These are phyloP conservation scores for Trichonephila inaurata DNA, from an alignment of 1,140 invertebrate genomes.

Conservation along the genomic window DNA sequence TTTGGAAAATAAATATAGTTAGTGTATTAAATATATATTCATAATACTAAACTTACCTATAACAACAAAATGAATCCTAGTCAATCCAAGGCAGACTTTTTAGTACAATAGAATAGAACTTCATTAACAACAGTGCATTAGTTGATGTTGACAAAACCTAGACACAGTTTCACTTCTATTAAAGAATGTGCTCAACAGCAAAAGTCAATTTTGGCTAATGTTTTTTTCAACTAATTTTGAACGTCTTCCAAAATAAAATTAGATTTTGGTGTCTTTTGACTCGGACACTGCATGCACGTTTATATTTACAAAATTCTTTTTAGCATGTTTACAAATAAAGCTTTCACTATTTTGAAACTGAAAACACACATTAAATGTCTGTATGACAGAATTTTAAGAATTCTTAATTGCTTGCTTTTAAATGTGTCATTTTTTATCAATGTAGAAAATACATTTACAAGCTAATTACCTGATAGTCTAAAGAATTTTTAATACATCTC, in stretches of 20 bases:
- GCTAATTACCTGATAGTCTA: no score
- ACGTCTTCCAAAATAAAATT: constrained; percentile 46
- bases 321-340: constrained; percentile 8
- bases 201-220: constrained; percentile 34
- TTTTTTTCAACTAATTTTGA: constrained; percentile 31
- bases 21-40: no score
- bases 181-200: background rate
- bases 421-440: background rate
- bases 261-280: background rate
- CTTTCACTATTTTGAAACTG: background rate
- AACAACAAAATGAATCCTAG: background rate
- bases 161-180: background rate
- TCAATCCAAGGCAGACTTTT: background rate
- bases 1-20: no score
- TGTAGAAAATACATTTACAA: background rate
- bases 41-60: no score
- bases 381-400: background rate
- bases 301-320: background rate
- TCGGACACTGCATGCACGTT: constrained; percentile 9
- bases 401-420: background rate
- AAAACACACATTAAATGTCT: background rate
- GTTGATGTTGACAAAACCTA: constrained; percentile 21
- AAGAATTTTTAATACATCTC: no score
- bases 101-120: background rate
- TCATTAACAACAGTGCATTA: background rate